These are phyloP conservation scores for Tenodera sinensis DNA, from an alignment of 2,888 invertebrate genomes.

Conservation along the genomic window DNA sequence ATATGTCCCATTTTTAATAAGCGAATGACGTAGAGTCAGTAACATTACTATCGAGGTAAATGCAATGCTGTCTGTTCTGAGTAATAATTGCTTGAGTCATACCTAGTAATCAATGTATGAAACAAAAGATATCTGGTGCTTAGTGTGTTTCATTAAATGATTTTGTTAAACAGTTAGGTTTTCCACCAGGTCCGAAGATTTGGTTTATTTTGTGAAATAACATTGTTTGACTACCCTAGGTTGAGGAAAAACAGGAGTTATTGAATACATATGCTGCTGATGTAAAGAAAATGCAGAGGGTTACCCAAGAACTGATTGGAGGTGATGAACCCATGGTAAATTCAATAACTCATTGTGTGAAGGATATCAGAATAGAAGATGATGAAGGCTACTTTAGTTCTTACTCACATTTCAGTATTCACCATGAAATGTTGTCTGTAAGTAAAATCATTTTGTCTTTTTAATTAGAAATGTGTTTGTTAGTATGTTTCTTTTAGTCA, in stretches of 20 bases:
- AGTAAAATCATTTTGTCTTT: slow-evolving; percentile 29
- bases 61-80: no score
- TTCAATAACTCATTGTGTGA: slow-evolving; percentile 40
- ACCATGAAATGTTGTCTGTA: slow-evolving; percentile 89
- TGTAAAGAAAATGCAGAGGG: slow-evolving; percentile 57
- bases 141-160: no score
- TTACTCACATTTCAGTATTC: slow-evolving; percentile 56
- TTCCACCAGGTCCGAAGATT: no score
- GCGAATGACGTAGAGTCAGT: no score
- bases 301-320: slow-evolving; percentile 56
- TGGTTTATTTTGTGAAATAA: no score
- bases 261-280: slow-evolving; percentile 53
- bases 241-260: slow-evolving; percentile 44
- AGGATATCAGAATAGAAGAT: slow-evolving; percentile 54
- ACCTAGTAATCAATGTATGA: no score
- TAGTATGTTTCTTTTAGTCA: no score
- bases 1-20: no score
- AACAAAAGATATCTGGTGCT: no score
- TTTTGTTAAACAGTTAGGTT: no score
- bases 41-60: no score
- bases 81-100: no score
- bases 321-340: slow-evolving; percentile 43
- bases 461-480: neutral
- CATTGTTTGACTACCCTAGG: neutral
- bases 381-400: slow-evolving; percentile 60